A percentile compares a stretch with the other conserved stretches of the same genome.
These are phyloP conservation scores for Pentamera pediparva DNA, from an alignment of 53 echinoderm and acorn worm genomes.

Conservation along the genomic window DNA sequence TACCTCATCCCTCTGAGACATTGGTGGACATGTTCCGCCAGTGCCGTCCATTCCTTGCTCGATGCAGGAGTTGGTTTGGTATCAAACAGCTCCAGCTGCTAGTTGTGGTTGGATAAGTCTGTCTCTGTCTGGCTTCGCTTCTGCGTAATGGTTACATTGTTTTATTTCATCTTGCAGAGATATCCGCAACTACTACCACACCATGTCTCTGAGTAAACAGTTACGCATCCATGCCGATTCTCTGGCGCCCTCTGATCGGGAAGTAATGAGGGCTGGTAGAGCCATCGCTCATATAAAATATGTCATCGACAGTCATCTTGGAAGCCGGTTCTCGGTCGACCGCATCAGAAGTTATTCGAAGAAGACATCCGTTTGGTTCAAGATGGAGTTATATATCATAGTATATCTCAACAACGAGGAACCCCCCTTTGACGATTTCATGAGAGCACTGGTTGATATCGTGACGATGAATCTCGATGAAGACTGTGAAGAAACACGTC, in stretches of 20 bases:
- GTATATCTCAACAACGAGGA: conserved; percentile 2
- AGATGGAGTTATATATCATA: not conserved
- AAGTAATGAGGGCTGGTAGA: not conserved
- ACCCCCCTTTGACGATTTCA: not conserved
- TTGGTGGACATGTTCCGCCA: no score
- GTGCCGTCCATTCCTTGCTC: no score
- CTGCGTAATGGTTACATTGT: no score
- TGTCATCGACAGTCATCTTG: not conserved
- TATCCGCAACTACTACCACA: no score
- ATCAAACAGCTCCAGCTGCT: no score
- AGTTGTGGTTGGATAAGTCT: no score
- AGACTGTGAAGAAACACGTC: not conserved
- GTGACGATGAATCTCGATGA: conserved; percentile 3
- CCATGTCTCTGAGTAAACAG: conserved; percentile 7
- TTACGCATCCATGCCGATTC: not conserved
- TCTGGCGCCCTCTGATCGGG: conserved; percentile 12
- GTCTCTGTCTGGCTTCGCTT: no score
- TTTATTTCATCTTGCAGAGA: no score
- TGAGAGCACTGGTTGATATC: not conserved
- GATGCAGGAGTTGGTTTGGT: no score
- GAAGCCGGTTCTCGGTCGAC: not conserved
- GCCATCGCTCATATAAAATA: not conserved
- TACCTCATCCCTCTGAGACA: no score
- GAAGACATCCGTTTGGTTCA: conserved; percentile 1
- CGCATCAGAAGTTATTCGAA: not conserved